phyloP scores from a whole-genome alignment of 35 echinoderm and acorn worm species.

The Apostichopus japonicus region DNA sequence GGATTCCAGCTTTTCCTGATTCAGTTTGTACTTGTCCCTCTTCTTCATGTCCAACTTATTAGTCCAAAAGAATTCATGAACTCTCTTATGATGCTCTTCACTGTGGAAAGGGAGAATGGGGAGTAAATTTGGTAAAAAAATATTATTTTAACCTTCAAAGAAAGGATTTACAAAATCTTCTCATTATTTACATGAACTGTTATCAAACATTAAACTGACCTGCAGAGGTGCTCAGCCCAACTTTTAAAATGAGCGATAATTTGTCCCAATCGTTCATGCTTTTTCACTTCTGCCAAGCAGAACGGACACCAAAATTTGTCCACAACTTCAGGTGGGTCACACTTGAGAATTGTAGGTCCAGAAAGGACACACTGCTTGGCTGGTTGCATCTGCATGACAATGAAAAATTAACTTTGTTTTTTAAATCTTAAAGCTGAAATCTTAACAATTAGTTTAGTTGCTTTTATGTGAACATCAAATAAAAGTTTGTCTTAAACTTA shows the following conservation, averaged over 20 bases:
- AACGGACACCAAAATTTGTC: constrained; percentile 32
- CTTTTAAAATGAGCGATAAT: neutral
- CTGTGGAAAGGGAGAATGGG: neutral
- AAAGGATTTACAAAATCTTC: no score
- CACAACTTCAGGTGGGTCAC: neutral
- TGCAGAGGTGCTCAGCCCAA: constrained; percentile 25
- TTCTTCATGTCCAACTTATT: constrained; percentile 52
- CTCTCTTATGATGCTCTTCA: constrained; percentile 23
- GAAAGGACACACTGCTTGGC: neutral
- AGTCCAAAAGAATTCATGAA: constrained; percentile 40
- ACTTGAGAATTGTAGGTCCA: neutral
- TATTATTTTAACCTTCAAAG: no score
- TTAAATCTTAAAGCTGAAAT: no score
- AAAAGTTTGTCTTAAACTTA: no score
- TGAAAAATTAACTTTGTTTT: no score
- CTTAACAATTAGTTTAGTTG: no score
- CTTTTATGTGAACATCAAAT: neutral
- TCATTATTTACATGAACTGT: no score
- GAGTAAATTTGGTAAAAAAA: neutral
- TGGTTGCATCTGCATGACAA: neutral
- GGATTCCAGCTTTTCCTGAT: neutral
- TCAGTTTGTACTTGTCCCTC: constrained; percentile 44
- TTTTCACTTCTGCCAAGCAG: neutral
- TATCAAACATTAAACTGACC: neutral
- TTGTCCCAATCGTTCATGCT: neutral